Conservation (phyloP, 2,797 vertebrate species). For the Emydoidea blandingii region DNA sequence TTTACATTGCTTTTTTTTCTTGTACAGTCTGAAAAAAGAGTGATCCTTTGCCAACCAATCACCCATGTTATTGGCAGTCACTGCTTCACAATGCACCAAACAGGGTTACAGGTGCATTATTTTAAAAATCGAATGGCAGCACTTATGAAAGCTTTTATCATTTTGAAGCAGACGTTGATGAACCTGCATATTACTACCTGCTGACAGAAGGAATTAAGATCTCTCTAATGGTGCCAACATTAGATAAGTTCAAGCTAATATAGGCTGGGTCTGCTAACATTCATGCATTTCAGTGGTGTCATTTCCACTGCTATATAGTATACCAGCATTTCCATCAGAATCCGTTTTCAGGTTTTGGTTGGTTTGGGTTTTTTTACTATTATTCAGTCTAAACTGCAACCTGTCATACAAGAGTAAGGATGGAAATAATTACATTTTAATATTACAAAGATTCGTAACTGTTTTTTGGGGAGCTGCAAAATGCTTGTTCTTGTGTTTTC, state of each 20-base stretch:
- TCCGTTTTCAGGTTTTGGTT: not conserved
- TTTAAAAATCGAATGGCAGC: not conserved
- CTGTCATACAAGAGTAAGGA: not conserved
- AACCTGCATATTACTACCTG: constrained; percentile 25
- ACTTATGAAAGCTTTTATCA: constrained; percentile 26
- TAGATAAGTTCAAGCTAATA: not conserved
- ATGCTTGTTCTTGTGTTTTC: not conserved
- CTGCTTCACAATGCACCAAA: not conserved
- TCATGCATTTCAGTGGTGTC: not conserved
- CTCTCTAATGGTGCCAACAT: not conserved
- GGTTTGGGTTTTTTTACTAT: not conserved
- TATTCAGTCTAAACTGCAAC: not conserved
- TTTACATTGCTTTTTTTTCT: not conserved
- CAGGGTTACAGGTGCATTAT: not conserved
- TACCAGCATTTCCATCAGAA: not conserved
- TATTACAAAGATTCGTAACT: not conserved
- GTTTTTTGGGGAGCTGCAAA: not conserved
- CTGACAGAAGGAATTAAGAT: not conserved
- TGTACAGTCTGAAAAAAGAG: not conserved
- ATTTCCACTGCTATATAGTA: not conserved
- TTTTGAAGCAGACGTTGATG: constrained; percentile 10
- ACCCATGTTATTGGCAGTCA: not conserved
- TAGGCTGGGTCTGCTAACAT: not conserved
- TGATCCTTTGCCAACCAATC: not conserved
- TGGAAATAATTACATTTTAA: not conserved